Percentiles rank a stretch among this genome's conserved stretches.
These are phyloP conservation scores for Pygathrix nemaeus DNA, from an alignment of 2,113 vertebrate genomes.

Conservation along the genomic window DNA sequence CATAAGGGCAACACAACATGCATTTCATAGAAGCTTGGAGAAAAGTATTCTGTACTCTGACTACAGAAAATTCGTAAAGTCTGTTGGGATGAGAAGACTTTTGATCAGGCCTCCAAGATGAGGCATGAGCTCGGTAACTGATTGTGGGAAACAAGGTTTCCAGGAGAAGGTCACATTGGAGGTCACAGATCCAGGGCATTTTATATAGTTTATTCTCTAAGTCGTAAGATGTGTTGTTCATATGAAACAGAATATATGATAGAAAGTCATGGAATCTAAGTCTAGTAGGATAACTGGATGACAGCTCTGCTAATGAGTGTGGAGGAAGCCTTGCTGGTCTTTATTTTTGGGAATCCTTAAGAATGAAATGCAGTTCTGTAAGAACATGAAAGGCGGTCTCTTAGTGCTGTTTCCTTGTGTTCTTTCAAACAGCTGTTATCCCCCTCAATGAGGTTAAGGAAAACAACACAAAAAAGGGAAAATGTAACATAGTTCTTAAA, in stretches of 20 bases:
- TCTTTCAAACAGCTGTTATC: background rate
- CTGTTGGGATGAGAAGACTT: background rate
- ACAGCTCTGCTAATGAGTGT: background rate
- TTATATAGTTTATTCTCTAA: background rate
- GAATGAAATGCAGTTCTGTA: too few relatives aligned
- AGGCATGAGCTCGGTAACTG: background rate
- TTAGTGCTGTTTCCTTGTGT: too few relatives aligned
- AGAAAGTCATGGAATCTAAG: background rate
- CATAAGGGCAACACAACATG: background rate
- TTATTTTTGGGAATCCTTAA: too few relatives aligned
- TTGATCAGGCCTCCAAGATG: background rate
- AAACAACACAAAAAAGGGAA: background rate
- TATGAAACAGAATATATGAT: background rate
- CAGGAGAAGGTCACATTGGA: background rate
- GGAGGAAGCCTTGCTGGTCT: background rate
- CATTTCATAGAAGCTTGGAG: background rate
- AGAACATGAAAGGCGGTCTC: too few relatives aligned
- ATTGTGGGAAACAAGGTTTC: background rate
- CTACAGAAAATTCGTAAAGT: background rate
- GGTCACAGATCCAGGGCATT: background rate
- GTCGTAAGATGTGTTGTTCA: background rate
- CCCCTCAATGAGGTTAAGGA: background rate
- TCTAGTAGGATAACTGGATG: background rate
- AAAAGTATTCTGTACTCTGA: background rate
- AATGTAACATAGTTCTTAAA: background rate